Conservation (phyloP, 2,797 vertebrate genomes). For the Macropodus opercularis region DNA sequence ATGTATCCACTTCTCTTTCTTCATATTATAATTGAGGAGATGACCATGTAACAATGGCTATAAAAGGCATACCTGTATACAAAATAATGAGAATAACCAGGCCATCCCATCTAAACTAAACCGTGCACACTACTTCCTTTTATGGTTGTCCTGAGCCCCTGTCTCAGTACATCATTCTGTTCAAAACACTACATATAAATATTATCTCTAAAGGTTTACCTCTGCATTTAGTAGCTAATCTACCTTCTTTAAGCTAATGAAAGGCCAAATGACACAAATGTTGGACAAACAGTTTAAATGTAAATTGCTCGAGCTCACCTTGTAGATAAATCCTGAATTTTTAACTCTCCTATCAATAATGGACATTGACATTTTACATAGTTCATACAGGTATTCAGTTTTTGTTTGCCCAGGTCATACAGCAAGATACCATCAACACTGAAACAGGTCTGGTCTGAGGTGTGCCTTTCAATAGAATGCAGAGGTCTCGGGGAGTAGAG, state of each 20-base stretch:
- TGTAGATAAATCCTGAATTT: neutral
- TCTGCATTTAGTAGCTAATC: neutral
- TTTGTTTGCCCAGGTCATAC: conserved; percentile 1
- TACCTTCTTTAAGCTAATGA: neutral
- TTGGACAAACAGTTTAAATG: neutral
- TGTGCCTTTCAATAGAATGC: conserved; percentile 10
- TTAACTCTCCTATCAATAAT: neutral
- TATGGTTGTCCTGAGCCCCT: conserved; percentile 53
- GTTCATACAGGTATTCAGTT: neutral
- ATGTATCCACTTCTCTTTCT: conserved; percentile 18
- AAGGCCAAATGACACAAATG: neutral
- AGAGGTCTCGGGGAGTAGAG: conserved; percentile 8
- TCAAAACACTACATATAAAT: conserved; percentile 30
- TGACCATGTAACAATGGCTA: conserved; percentile 8
- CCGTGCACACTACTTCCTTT: conserved; percentile 69
- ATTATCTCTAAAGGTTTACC: conserved; percentile 8
- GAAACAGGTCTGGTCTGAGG: neutral
- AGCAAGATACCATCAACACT: conserved; percentile 15
- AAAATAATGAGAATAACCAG: conserved; percentile 67
- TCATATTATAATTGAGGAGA: conserved; percentile 13
- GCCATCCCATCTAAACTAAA: conserved; percentile 56
- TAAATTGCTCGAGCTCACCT: no score
- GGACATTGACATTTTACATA: neutral
- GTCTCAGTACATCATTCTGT: conserved; percentile 15
- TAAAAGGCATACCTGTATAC: conserved; percentile 23